Percentiles rank a stretch among this genome's conserved stretches.
Conservation (phyloP, 2,797 vertebrate genomes). For the Gobio occitaniae region DNA sequence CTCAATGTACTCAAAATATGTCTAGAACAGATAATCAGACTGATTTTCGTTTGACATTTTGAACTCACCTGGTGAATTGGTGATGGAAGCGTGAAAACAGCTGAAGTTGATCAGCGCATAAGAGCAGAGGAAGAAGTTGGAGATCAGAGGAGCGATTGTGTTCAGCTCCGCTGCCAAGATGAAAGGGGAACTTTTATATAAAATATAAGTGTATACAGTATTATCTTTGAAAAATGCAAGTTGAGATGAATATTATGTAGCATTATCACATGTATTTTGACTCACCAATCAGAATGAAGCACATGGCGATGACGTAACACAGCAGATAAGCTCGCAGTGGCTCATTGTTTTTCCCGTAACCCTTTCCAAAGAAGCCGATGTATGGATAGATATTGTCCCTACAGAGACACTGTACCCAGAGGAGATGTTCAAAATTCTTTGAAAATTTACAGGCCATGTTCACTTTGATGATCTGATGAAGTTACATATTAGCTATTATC, state of each 20-base stretch:
- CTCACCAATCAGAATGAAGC: slow-evolving; percentile 81
- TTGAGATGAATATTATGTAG: background rate
- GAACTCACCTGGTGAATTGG: slow-evolving; percentile 77
- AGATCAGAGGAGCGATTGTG: slow-evolving; percentile 76
- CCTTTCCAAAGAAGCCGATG: slow-evolving; percentile 81
- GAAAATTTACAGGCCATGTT: background rate
- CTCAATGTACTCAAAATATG: background rate
- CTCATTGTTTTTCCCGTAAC: slow-evolving; percentile 81
- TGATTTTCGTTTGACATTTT: background rate
- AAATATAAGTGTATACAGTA: background rate
- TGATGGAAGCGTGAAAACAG: slow-evolving; percentile 82
- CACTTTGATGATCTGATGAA: background rate
- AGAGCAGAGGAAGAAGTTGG: slow-evolving; percentile 83
- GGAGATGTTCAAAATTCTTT: background rate
- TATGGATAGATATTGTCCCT: slow-evolving; percentile 80
- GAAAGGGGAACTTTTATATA: background rate
- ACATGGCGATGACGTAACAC: slow-evolving; percentile 76
- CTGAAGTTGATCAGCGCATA: slow-evolving; percentile 83
- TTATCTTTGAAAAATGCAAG: background rate
- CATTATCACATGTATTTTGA: background rate
- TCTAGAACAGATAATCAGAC: background rate
- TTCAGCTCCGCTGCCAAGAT: slow-evolving; percentile 73
- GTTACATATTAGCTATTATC: background rate
- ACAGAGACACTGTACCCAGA: slow-evolving; percentile 76
- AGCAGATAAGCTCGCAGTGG: slow-evolving; percentile 76